Conservation (phyloP, 2,888 invertebrate genomes). For the Himalopsyche anomala region DNA sequence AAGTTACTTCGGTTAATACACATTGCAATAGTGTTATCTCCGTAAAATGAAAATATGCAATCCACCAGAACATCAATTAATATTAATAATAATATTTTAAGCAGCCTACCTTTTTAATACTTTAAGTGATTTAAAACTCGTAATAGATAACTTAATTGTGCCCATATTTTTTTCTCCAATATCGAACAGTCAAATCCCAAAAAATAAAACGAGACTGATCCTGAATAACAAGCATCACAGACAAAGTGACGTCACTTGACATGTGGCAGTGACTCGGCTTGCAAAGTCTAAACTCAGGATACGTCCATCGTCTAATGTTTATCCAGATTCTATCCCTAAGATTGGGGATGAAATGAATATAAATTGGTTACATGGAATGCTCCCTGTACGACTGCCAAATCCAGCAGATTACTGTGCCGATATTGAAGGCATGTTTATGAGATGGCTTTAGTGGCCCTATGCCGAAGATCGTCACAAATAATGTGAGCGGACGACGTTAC, state of each 20-base stretch:
- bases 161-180: background rate
- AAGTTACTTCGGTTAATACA: too few relatives aligned
- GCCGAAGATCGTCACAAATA: conserved; percentile 64
- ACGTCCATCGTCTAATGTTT: conserved; percentile 63
- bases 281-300: conserved; percentile 49
- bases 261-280: conserved; percentile 47
- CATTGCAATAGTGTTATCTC: too few relatives aligned
- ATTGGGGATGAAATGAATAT: conserved; percentile 65
- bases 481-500: conserved; percentile 55
- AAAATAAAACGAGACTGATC: background rate
- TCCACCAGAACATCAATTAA: too few relatives aligned
- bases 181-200: background rate
- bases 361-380: conserved; percentile 69
- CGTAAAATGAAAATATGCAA: too few relatives aligned
- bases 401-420: conserved; percentile 78
- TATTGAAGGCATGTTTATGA: conserved; percentile 70
- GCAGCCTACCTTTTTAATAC: too few relatives aligned
- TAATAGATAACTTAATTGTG: too few relatives aligned
- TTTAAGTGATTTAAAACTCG: too few relatives aligned
- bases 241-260: conserved; percentile 49
- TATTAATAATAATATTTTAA: too few relatives aligned
- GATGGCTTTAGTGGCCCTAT: conserved; percentile 64
- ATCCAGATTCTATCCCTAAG: conserved; percentile 50
- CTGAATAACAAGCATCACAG: conserved; percentile 26
- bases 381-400: conserved; percentile 77